Conservation (phyloP, 2,888 invertebrate species). For the Neoascia interrupta region DNA sequence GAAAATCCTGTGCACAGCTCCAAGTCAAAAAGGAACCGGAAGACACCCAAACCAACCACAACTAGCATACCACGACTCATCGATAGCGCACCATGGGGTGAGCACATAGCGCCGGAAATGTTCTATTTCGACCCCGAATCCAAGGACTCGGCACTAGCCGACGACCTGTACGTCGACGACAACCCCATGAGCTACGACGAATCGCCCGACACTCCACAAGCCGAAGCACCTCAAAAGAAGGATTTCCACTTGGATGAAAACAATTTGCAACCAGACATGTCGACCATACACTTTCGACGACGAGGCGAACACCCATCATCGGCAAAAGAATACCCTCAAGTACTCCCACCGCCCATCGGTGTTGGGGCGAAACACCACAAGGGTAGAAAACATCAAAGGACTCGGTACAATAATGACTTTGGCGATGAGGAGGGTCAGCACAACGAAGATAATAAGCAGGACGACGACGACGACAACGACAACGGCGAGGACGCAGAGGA, state of each 20-base stretch:
- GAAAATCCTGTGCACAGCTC: slow-evolving; percentile 44
- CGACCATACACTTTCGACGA: slow-evolving; percentile 43
- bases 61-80: slow-evolving; percentile 76
- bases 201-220: slow-evolving; percentile 19
- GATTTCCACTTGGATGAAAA: slow-evolving; percentile 56
- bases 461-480: too few species aligned
- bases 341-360: slow-evolving; percentile 11
- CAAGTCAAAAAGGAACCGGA: slow-evolving; percentile 53
- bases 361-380: slow-evolving; percentile 50
- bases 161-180: slow-evolving; percentile 53
- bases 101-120: slow-evolving; percentile 67
- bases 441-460: slow-evolving; percentile 44
- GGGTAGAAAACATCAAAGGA: slow-evolving; percentile 56
- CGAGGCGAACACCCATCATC: slow-evolving; percentile 8
- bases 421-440: slow-evolving; percentile 46
- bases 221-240: slow-evolving; percentile 37
- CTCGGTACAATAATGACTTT: slow-evolving; percentile 44
- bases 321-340: slow-evolving; percentile 47
- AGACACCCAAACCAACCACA: slow-evolving; percentile 36
- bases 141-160: slow-evolving; percentile 20
- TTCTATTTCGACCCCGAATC: slow-evolving; percentile 45
- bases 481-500: slow-evolving; percentile 13
- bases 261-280: slow-evolving; percentile 58
- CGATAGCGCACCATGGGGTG: slow-evolving; percentile 43
- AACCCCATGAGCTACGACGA: slow-evolving; percentile 41